Evolutionary conservation across 2,797 vertebrate genomes (phyloP).

Genomic region (Esox masquinongy): DNA sequence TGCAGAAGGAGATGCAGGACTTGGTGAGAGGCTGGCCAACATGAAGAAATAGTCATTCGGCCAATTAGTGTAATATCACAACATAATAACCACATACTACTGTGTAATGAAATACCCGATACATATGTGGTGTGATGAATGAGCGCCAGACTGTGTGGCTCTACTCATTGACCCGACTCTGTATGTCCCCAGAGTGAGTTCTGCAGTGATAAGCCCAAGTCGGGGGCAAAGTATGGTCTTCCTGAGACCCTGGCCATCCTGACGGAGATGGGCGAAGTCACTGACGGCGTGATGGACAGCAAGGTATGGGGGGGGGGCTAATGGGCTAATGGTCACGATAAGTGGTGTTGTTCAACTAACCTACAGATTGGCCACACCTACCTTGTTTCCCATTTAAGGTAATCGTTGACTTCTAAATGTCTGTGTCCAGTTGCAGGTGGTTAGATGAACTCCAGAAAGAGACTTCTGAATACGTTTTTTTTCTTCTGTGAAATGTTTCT

Average conservation of each 20-base stretch:
- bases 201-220: conserved; percentile 98
- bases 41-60: neutral
- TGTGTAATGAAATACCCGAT: neutral
- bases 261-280: conserved; percentile 98
- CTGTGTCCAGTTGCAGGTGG: too few species aligned
- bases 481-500: too few species aligned
- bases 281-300: conserved; percentile 96
- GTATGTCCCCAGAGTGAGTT: conserved; percentile 87
- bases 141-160: neutral
- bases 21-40: conserved; percentile 75
- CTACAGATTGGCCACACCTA: too few species aligned
- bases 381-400: too few species aligned
- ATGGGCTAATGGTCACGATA: too few species aligned
- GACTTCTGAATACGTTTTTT: too few species aligned
- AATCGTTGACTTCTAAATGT: too few species aligned
- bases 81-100: neutral
- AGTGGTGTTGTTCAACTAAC: too few species aligned
- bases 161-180: neutral
- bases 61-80: neutral
- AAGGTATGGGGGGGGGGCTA: conserved; percentile 85
- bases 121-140: too few species aligned
- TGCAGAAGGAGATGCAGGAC: conserved; percentile 99
- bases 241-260: conserved; percentile 92
- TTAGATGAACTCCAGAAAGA: too few species aligned
- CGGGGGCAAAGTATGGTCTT: conserved; percentile 91